Evolutionary conservation across 2,113 vertebrate species (phyloP).

Genomic region (Daboia siamensis): DNA sequence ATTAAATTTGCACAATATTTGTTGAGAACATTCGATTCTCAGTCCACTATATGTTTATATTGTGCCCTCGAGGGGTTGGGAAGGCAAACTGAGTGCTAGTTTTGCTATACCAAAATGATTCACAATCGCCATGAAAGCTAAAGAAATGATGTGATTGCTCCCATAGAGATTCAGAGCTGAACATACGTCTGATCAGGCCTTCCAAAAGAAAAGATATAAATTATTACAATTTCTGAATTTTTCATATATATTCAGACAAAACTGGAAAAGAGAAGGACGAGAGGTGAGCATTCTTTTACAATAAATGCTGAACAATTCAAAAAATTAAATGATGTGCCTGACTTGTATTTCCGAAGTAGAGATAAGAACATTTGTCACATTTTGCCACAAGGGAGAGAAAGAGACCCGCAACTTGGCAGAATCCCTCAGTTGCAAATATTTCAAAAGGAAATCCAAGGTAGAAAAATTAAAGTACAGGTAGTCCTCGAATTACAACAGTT

Average conservation of each 20-base stretch:
- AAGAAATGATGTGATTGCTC: neutral
- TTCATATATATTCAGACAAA: no score
- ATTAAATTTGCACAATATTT: neutral
- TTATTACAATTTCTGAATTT: no score
- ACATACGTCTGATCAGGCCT: neutral
- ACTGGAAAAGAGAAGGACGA: no score
- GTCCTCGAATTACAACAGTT: neutral
- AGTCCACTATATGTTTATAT: neutral
- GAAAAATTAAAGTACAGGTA: no score
- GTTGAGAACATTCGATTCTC: neutral
- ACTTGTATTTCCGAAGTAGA: neutral
- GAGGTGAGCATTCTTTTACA: no score
- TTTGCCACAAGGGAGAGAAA: no score
- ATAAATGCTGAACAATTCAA: neutral
- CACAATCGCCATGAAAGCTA: neutral
- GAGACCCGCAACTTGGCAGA: no score
- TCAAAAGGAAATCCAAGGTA: no score
- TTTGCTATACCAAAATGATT: neutral
- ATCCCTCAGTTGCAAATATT: no score
- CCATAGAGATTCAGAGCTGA: no score
- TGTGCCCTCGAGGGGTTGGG: neutral
- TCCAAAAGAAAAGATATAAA: neutral
- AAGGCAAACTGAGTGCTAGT: neutral
- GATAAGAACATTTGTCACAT: no score
- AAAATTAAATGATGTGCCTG: neutral